Conservation (phyloP, 1,140 invertebrate genomes). For the Argopecten irradians region DNA sequence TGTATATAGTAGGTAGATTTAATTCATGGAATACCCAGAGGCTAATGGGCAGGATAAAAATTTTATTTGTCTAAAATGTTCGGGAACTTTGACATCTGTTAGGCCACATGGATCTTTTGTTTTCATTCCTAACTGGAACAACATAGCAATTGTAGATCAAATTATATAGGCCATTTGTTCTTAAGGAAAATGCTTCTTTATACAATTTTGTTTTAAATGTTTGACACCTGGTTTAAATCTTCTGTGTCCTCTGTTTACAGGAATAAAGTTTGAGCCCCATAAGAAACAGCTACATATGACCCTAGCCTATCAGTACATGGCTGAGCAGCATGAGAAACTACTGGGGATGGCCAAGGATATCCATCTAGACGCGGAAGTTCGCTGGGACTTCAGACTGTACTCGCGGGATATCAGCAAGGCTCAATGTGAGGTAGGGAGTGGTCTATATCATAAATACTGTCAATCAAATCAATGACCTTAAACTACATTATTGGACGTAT, state of each 20-base stretch:
- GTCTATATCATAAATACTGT: not conserved
- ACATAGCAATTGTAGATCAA: not conserved
- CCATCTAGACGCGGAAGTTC: slow-evolving; percentile 81
- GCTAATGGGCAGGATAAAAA: too few relatives aligned
- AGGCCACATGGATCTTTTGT: too few relatives aligned
- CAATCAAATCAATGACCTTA: too few relatives aligned
- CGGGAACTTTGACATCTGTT: too few relatives aligned
- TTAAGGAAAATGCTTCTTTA: not conserved
- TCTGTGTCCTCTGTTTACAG: slow-evolving; percentile 72
- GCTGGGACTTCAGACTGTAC: slow-evolving; percentile 91
- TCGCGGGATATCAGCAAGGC: slow-evolving; percentile 87
- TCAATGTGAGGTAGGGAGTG: slow-evolving; percentile 83
- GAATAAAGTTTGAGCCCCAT: slow-evolving; percentile 85
- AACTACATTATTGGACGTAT: not conserved
- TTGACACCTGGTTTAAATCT: not conserved
- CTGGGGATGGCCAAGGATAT: slow-evolving; percentile 85
- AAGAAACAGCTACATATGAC: slow-evolving; percentile 91
- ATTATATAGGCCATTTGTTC: not conserved
- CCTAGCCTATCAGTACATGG: slow-evolving; percentile 90
- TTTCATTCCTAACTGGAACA: too few relatives aligned
- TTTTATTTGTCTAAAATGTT: too few relatives aligned
- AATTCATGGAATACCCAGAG: too few relatives aligned
- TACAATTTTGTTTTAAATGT: not conserved
- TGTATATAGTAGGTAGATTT: too few relatives aligned
- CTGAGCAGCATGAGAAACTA: slow-evolving; percentile 84